Evolutionary conservation across 2,888 invertebrate species (phyloP), one percentile per base, ranked within the genome.

Genomic region (Dorcus hopei): DNA sequence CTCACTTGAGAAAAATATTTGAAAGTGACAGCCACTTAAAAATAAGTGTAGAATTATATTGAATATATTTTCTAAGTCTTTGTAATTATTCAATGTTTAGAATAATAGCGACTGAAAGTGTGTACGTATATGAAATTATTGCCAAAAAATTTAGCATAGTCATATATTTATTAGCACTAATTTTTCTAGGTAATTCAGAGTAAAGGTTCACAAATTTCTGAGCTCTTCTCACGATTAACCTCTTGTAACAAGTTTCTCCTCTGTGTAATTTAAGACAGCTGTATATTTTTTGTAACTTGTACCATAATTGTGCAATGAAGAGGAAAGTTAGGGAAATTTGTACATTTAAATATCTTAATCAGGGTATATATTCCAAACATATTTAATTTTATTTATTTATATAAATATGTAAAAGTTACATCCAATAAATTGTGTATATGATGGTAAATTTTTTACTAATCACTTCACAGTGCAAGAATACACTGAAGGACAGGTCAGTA

Each of bases 301-400:
- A 33, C 26, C 26, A 11, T 42, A 11, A 16, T 7, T 7, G 33
- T 38, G 19, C 38, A 26, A 14, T 49, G 9, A 33, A 49, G 38
- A 33, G 11, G 48, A 16, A 48, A 19, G 48, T 33, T 23, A 26
- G 26, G 19, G 5, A 48, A 48, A n/a, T 33, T 38, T 58, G 54
- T 60, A 64, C 52, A 56, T 60, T 63, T 55, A 57, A 66, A 65
- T 68, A 69, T 70, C 67, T 62, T 70, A 70, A 72, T 71, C 74
- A 74, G 74, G 74, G 74, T 74, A 74, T 72, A 63, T 72, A 74
- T 71, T 74, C 70, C 70, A 69, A 70, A 68, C 59, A 61, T 63
- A 67, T 67, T 65, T 63, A 66, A 63, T 64, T 60, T 65, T 64
- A 66, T 69, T 65, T 65, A 67, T 64, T 64, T 68, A 68, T 62